Percentiles rank a stretch among this genome's conserved stretches.
Evolutionary conservation across 2,797 vertebrate genomes (phyloP).

Genomic region (Myripristis murdjan): DNA sequence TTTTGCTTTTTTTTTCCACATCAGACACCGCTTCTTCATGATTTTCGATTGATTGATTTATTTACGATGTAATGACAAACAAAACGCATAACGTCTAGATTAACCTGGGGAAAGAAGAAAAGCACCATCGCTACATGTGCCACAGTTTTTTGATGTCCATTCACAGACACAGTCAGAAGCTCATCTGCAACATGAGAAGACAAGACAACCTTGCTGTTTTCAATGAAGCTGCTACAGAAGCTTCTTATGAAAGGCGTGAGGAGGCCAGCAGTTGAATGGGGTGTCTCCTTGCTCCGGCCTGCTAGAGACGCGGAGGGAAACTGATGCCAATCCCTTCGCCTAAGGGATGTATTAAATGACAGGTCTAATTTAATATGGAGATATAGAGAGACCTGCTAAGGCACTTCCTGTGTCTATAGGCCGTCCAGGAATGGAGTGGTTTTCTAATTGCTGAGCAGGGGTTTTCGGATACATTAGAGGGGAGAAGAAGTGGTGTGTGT

Average conservation of each 20-base stretch:
- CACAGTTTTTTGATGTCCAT: conserved; percentile 70
- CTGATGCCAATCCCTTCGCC: conserved; percentile 72
- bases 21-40: conserved; percentile 11
- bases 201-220: conserved; percentile 82
- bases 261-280: conserved; percentile 64
- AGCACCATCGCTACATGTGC: too few species aligned
- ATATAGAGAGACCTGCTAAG: conserved; percentile 78
- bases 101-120: too few species aligned
- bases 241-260: conserved; percentile 65
- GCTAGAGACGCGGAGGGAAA: conserved; percentile 60
- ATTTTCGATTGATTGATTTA: conserved; percentile 20
- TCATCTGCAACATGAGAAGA: conserved; percentile 76
- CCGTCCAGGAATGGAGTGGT: conserved; percentile 69
- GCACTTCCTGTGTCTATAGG: conserved; percentile 83
- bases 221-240: conserved; percentile 80
- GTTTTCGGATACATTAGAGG: conserved; percentile 76
- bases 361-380: conserved; percentile 80
- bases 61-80: conserved; percentile 5
- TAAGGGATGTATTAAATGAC: conserved; percentile 80
- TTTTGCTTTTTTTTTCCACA: too few species aligned
- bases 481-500: conserved; percentile 55
- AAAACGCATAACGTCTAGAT: background rate
- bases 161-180: conserved; percentile 62
- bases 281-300: conserved; percentile 51
- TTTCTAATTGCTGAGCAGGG: conserved; percentile 71